Evolutionary conservation across 2,797 vertebrate species (phyloP), one percentile per base, ranked within the genome.

Genomic region (Thalassophryne amazonica): DNA sequence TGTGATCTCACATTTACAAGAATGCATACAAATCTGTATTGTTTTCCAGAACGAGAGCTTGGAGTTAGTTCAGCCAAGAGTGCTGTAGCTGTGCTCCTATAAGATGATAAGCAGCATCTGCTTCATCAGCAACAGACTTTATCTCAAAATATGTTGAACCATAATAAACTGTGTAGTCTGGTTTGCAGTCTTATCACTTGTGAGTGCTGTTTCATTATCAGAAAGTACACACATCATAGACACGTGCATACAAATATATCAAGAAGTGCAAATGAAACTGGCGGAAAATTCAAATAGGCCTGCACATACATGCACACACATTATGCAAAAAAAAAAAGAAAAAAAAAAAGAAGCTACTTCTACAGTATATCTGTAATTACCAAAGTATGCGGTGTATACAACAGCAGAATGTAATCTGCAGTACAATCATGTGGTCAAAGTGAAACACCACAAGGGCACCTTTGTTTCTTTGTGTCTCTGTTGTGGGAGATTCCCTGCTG

Each of bases 361-460:
- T 61, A 19, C 4, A 65, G 28, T n/a, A n/a, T 36, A 65, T 51
- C 38, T 46, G 23, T 63, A 59, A 67, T 80, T 69, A 76, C 39
- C 28, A 41, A 69, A 60, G 62, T 73, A 57, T 73, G 73, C 23
- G 43, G 69, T 55, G 63, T 57, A 76, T 47, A 56, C 41, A 57
- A 28, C 18, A 13, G 42, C 67, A 69, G 80, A 78, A 75, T 82
- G 62, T 82, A 72, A 81, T 85, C 81, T 77, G 23, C 58, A 49
- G 46, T 66, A 54, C 73, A 68, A 79, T 75, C 59, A 57, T 69
- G 50, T 65, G 73, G 68, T 65, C 68, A 42, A 41, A 59, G 58
- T 29, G 9, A 40, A 69, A 69, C 48, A 60, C 66, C 55, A 81
- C 78, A 86, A 84, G 52, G 38, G 32, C 49, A 66, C 47, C 71